Conservation (phyloP, 2,797 vertebrate genomes). For the Syngnathus rostellatus region DNA sequence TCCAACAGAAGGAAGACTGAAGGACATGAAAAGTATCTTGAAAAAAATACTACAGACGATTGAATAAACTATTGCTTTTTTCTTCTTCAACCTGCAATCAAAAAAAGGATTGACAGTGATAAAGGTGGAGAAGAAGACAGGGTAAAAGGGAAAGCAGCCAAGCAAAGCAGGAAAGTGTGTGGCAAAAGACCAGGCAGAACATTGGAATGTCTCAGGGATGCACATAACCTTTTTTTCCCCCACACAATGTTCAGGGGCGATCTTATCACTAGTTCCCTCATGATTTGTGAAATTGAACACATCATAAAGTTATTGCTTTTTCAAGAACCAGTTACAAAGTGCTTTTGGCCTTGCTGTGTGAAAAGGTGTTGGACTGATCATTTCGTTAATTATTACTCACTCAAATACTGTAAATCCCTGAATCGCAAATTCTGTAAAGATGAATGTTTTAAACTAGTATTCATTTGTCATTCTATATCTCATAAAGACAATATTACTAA, state of each 20-base stretch:
- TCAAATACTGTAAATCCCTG: too few relatives aligned
- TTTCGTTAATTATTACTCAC: neutral
- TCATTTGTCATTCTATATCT: too few relatives aligned
- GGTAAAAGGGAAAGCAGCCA: slow-evolving; percentile 14
- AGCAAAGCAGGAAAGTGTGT: slow-evolving; percentile 20
- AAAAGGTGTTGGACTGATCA: neutral
- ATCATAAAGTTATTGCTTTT: neutral
- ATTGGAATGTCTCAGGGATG: slow-evolving; percentile 47
- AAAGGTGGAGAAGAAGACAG: slow-evolving; percentile 16
- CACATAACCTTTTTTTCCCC: slow-evolving; percentile 17
- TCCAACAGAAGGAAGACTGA: slow-evolving; percentile 10
- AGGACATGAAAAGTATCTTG: neutral
- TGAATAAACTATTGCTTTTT: neutral
- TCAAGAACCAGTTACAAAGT: too few relatives aligned
- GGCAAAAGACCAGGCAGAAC: slow-evolving; percentile 21
- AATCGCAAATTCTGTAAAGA: too few relatives aligned
- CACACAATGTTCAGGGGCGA: neutral
- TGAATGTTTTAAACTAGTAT: too few relatives aligned
- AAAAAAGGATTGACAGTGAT: slow-evolving; percentile 10
- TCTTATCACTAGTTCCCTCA: neutral
- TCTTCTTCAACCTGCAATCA: slow-evolving; percentile 57
- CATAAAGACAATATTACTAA: too few relatives aligned
- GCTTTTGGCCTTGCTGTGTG: neutral
- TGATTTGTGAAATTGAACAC: neutral
- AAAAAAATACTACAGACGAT: neutral